Percentiles rank a stretch among this genome's conserved stretches.
These are phyloP conservation scores for Geotrypetes seraphini DNA, from an alignment of 2,797 vertebrate genomes.

Conservation along the genomic window DNA sequence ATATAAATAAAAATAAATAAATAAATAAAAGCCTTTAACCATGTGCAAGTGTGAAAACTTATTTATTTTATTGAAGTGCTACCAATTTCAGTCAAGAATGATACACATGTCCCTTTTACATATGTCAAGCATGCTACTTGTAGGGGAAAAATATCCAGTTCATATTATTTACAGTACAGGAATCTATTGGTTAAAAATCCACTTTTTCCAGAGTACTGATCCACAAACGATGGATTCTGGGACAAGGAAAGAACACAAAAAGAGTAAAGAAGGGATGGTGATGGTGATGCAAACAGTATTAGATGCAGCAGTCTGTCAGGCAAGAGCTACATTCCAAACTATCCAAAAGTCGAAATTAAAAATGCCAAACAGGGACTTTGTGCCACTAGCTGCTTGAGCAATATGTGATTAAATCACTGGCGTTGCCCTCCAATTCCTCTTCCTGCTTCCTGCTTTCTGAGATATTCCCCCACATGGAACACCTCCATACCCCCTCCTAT, in stretches of 20 bases:
- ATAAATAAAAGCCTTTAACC: slow-evolving; percentile 50
- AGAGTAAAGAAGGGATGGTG: slow-evolving; percentile 42
- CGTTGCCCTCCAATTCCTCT: slow-evolving; percentile 74
- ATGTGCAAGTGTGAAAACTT: slow-evolving; percentile 40
- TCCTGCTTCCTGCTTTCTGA: slow-evolving; percentile 89
- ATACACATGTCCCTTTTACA: slow-evolving; percentile 81
- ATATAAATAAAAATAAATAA: no score
- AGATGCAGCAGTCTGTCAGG: slow-evolving; percentile 74
- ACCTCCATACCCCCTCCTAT: slow-evolving; percentile 81
- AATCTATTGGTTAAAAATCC: slow-evolving; percentile 79
- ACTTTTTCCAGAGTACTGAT: slow-evolving; percentile 68
- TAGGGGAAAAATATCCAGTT: slow-evolving; percentile 51
- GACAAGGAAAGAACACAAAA: slow-evolving; percentile 36
- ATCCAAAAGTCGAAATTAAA: slow-evolving; percentile 65
- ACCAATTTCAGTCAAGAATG: slow-evolving; percentile 76
- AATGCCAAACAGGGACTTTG: slow-evolving; percentile 49
- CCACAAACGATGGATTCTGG: slow-evolving; percentile 65
- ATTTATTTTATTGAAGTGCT: slow-evolving; percentile 71
- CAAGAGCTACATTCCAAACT: slow-evolving; percentile 65
- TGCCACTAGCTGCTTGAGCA: slow-evolving; percentile 21
- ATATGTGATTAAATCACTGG: slow-evolving; percentile 60
- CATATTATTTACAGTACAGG: slow-evolving; percentile 48
- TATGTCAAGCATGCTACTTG: slow-evolving; percentile 49
- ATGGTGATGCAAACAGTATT: slow-evolving; percentile 53
- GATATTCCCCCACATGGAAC: slow-evolving; percentile 80